Conservation (phyloP, 2,797 vertebrate genomes). For the Huso huso region DNA sequence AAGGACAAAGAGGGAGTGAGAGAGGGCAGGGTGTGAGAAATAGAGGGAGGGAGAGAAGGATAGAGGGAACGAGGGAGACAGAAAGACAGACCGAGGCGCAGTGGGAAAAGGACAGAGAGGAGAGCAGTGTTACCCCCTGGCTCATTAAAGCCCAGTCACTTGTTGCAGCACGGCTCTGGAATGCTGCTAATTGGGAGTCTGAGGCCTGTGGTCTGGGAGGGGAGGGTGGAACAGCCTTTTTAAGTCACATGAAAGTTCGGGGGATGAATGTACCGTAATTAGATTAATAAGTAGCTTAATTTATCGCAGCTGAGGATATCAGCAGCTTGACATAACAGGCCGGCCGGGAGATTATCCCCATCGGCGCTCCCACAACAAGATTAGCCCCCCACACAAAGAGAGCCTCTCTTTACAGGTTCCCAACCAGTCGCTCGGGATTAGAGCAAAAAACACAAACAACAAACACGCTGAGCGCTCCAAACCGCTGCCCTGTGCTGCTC, state of each 20-base stretch:
- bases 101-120: not conserved
- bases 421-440: constrained; percentile 70
- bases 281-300: constrained; percentile 99
- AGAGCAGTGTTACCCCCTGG: constrained; percentile 31
- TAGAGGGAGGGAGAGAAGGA: no score
- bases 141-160: constrained; percentile 71
- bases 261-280: constrained; percentile 97
- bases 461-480: constrained; percentile 62
- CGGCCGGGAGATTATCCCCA: constrained; percentile 88
- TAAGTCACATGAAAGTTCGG: constrained; percentile 98
- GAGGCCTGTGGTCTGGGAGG: constrained; percentile 71
- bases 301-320: constrained; percentile 97
- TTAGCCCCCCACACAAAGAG: constrained; percentile 86
- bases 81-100: not conserved
- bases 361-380: constrained; percentile 89
- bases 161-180: constrained; percentile 79
- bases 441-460: constrained; percentile 7
- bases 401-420: constrained; percentile 68
- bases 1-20: not conserved
- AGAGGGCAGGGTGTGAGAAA: no score
- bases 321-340: constrained; percentile 91
- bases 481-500: constrained; percentile 44
- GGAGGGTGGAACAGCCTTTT: constrained; percentile 82
- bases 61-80: no score
- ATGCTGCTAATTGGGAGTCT: constrained; percentile 89